phyloP scores from a whole-genome alignment of 2,888 invertebrate genomes.

The Sycophila texana region DNA sequence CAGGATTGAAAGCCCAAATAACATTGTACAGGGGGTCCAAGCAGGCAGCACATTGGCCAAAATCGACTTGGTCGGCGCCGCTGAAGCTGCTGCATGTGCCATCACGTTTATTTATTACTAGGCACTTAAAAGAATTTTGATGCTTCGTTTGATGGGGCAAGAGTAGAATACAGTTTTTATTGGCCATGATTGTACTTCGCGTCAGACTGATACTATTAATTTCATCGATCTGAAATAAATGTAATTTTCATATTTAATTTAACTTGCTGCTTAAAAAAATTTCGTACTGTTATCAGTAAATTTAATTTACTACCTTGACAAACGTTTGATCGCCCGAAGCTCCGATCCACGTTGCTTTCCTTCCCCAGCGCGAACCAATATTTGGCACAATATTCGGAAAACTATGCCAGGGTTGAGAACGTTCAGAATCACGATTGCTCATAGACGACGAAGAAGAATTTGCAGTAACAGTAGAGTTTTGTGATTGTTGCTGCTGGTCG shows the following conservation, averaged over 20 bases:
- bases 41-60: constrained; percentile 86
- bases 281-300: no score
- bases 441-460: constrained; percentile 46
- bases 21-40: constrained; percentile 95
- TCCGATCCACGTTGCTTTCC: constrained; percentile 94
- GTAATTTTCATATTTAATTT: not conserved
- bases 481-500: constrained; percentile 65
- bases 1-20: constrained; percentile 91
- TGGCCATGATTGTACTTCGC: constrained; percentile 92
- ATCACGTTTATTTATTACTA: constrained; percentile 92
- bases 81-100: constrained; percentile 91
- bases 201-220: constrained; percentile 93
- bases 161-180: constrained; percentile 83
- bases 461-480: constrained; percentile 62
- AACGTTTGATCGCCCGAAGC: constrained; percentile 98
- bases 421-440: constrained; percentile 68
- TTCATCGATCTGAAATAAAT: constrained; percentile 81
- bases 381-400: constrained; percentile 87
- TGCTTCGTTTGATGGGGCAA: constrained; percentile 89
- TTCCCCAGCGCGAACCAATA: constrained; percentile 89
- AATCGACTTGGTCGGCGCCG: constrained; percentile 89
- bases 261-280: no score
- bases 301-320: constrained; percentile 29
- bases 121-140: constrained; percentile 85
- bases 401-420: constrained; percentile 83